Base-by-base conservation (phyloP, 2,797 vertebrate genomes). In the Ceyx erithaca region DNA sequence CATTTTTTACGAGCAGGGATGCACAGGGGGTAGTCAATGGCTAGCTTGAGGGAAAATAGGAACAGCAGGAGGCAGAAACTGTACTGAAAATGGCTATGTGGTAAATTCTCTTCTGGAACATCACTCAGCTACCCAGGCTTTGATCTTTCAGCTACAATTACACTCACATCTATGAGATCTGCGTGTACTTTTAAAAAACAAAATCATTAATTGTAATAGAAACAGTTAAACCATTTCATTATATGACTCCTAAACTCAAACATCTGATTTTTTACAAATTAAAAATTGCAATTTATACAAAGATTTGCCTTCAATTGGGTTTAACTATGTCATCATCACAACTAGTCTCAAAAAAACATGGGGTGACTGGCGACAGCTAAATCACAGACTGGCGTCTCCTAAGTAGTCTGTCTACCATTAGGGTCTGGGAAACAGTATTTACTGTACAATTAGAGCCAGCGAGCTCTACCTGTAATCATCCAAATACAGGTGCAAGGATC, bases 1-100 rank as follows among this genome's bases (percentile, higher is more conserved):
- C 98, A 99, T 99, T 98, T 99, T 99, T 99, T 99, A 99, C 97
- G 98, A 99, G 99, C 98, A 98, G 98, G 98, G 98, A 99, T 99
- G 99, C 98, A 98, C 98, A 98, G 98, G 98, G 98, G 98, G 98
- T 98, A 98, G 98, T 98, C 98, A 99, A 98, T 97, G 97, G 98
- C 98, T 98, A 98, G 98, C 98, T 98, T 97, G 98, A 98, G 98
- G 99, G 98, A 98, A 98, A 98, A 98, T 98, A 98, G 97, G 98
- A 98, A 98, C 98, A 98, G 98, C 98, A 98, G 98, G 98, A 97
- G 97, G 96, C 98, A 98, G 98, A 99, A 98, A 98, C 98, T 98
- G 98, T 98, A 98, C 98, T 98, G 98, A 98, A 98, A 98, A 99
- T 98, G 98, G 98, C 97, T 98, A 98, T 98, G 98, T 98, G 98